A percentile compares a stretch with the other conserved stretches of the same genome.
These are phyloP conservation scores for Isotomurus palustris DNA, from an alignment of 2,888 invertebrate species.

Conservation along the genomic window DNA sequence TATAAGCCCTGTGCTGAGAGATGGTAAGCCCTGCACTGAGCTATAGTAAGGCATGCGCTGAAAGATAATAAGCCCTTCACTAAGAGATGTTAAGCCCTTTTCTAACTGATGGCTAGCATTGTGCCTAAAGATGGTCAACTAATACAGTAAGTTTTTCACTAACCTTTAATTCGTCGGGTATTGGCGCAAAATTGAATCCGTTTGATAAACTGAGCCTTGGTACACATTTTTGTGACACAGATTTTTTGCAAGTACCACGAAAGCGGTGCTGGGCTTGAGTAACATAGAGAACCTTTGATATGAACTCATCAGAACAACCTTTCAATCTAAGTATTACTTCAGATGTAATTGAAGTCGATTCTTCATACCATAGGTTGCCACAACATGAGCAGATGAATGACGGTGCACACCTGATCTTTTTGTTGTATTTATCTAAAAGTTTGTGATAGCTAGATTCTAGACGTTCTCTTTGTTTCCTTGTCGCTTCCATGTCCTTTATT, in stretches of 20 bases:
- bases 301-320: background rate
- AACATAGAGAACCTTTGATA: background rate
- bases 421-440: background rate
- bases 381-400: background rate
- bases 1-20: no score
- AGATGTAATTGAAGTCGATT: no score
- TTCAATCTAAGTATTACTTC: background rate
- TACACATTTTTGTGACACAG: background rate
- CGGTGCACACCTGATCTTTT: background rate
- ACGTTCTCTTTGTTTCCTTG: constrained; percentile 12
- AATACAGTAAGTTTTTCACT: no score
- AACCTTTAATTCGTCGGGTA: no score
- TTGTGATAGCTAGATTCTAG: background rate
- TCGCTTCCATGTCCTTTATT: background rate
- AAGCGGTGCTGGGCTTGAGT: background rate
- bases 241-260: background rate
- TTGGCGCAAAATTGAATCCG: no score
- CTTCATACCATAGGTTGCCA: no score
- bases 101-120: no score
- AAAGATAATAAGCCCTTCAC: background rate
- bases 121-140: no score
- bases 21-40: no score
- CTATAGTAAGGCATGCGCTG: no score
- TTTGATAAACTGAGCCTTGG: background rate
- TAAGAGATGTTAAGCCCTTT: no score